Evolutionary conservation across 2,113 vertebrate species (phyloP), one percentile per base, ranked within the genome.

Genomic region (Nothobranchius furzeri): DNA sequence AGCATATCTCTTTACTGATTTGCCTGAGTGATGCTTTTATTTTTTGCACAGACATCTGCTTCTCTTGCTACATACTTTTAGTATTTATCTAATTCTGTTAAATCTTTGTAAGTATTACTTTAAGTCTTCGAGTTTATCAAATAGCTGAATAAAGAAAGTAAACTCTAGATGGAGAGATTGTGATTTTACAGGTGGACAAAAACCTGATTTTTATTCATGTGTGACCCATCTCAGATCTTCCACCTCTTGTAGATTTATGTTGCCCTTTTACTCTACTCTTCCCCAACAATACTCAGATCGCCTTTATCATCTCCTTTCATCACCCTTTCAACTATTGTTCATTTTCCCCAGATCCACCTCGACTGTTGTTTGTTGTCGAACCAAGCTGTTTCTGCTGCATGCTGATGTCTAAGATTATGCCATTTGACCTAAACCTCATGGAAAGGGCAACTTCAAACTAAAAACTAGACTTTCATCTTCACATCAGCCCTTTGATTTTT

Each of bases 381-480:
- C 54, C 35, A 30, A 66, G 62, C 53, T 85, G 66, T 84, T 82
- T 46, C 46, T 63, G 12, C 48, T 48, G 36, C 64, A 58, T 52
- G 60, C 51, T 69, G 75, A 79, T 74, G 63, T 64, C 66, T 68
- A 57, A 75, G 73, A 76, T 75, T 72, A 79, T 73, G 79, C 74
- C 70, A 62, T 71, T 61, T 63, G 78, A 65, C 73, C 64, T 46
- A 59, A 58, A 55, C 55, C 59, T 78, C 17, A n/a, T 64, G 47
- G 78, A 83, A 78, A 84, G 75, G 73, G 43, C 68, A 76, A 49
- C 81, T 82, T 83, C 78, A 83, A 75, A 76, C 76, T 35, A 2
- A n/a, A 74, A 84, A 78, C 60, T 76, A 81, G 59, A 83, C 87
- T 88, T 88, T 89, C 71, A 87, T 88, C 81, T 88, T 82, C 64